Base-by-base conservation (phyloP, 2,888 invertebrate genomes). In the Pheosia tremula region DNA sequence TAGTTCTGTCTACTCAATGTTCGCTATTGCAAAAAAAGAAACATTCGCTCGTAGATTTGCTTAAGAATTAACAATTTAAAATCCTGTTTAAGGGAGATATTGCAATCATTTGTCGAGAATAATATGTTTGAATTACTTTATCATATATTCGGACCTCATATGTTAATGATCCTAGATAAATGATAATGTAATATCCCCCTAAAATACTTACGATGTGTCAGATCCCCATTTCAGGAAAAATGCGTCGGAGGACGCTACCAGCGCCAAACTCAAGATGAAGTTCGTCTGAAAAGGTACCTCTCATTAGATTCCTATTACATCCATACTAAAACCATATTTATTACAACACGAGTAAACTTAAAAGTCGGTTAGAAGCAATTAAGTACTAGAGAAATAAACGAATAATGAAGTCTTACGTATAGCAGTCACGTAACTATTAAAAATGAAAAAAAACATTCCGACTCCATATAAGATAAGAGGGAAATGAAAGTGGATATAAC, bases 211-310 rank as follows among this genome's bases (percentile, higher is more conserved):
- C 94, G 91, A 79, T 56, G 94, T 85, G 69, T 94, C 92, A 37
- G 93, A 90, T 50, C 94, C 94, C 94, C 94, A 94, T 77, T 93
- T 93, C 61, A 94, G 78, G 81, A 94, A 94, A 77, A 94, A 94
- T 0, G 91, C 94, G 58, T 94, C 91, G 4, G 93, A 85, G 0
- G 91, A 85, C n/a, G 90, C 87, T 3, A 92, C 72, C 63, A 91
- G 72, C 59, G 84, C 89, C 75, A 94, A 63, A 65, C 89, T 78
- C 66, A 93, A 65, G 56, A 90, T 69, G 60, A 93, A 77, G 70
- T 83, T 85, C 78, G 92, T 84, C 94, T 94, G 89, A 39, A 87
- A 88, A 78, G 60, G 77, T 73, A 64, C n/a, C 39, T 39, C 7
- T 57, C 58, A 57, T 67, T 63, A 66, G 41, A 66, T 60, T 45